Conservation (phyloP, 1,140 invertebrate species). For the Sarcophaga peregrina region DNA sequence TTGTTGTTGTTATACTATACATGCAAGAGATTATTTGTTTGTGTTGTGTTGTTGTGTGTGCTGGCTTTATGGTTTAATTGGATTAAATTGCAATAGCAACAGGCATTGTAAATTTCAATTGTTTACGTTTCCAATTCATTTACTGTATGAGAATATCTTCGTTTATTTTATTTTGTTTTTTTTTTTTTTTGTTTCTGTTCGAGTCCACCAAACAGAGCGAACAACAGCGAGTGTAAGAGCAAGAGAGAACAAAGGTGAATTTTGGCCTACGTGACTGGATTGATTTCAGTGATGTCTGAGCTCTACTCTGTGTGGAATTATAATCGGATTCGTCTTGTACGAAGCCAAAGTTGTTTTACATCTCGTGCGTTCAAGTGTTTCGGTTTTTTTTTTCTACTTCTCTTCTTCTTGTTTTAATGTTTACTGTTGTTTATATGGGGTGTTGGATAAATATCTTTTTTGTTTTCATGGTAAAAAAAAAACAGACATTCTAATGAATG, state of each 20-base stretch:
- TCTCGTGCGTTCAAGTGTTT: background rate
- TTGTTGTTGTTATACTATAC: no score
- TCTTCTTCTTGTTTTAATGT: background rate
- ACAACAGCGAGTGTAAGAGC: background rate
- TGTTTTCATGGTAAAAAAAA: background rate
- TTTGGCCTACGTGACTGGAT: slow-evolving; percentile 36
- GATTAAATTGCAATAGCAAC: slow-evolving; percentile 21
- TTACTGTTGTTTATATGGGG: background rate
- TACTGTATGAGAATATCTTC: background rate
- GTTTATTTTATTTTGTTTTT: background rate
- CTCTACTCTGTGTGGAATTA: slow-evolving; percentile 13
- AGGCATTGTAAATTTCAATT: background rate
- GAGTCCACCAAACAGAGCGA: background rate
- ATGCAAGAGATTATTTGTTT: background rate
- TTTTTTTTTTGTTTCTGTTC: no score
- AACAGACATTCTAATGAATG: background rate
- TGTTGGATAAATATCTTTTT: background rate
- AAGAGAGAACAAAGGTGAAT: slow-evolving; percentile 34
- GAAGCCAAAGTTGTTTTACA: background rate
- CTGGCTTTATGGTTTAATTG: background rate
- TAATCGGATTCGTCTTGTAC: background rate
- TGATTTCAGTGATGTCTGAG: slow-evolving; percentile 35
- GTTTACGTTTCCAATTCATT: background rate
- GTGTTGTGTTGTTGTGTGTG: background rate
- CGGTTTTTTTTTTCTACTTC: background rate